phyloP scores from a whole-genome alignment of 2,888 invertebrate species.

The Drosophila setosimentum region DNA sequence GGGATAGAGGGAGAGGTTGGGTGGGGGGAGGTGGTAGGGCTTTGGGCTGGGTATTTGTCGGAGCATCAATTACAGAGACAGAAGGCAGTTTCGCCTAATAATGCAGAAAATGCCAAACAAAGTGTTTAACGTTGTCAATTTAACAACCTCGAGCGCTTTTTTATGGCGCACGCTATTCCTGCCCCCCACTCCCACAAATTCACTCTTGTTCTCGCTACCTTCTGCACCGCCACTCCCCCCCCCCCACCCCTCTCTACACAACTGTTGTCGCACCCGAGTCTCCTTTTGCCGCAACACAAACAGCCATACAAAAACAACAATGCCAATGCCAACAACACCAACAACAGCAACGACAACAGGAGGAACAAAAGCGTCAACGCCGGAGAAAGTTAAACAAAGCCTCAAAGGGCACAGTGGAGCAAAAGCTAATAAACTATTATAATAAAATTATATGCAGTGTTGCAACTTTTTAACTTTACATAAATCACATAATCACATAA shows the following conservation, averaged over 20 bases:
- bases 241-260: background rate
- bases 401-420: conserved; percentile 61
- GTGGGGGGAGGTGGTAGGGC: background rate
- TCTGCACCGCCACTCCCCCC: background rate
- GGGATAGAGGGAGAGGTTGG: background rate
- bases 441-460: background rate
- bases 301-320: conserved; percentile 48
- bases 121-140: conserved; percentile 82
- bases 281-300: conserved; percentile 23
- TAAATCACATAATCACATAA: background rate
- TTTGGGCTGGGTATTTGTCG: conserved; percentile 25
- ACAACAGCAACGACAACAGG: conserved; percentile 38
- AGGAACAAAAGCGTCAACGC: conserved; percentile 48
- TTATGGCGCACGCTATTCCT: conserved; percentile 57
- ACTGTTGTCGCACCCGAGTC: background rate
- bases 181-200: background rate
- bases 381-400: conserved; percentile 72
- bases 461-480: too few species aligned
- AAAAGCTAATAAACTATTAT: background rate
- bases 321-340: conserved; percentile 28
- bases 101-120: conserved; percentile 82
- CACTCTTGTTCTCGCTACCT: background rate
- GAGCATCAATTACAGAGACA: conserved; percentile 77
- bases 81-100: conserved; percentile 75
- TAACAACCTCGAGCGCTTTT: conserved; percentile 81